These are phyloP conservation scores for Auanema sp. DNA, from an alignment of 2,888 invertebrate genomes.

Conservation along the genomic window DNA sequence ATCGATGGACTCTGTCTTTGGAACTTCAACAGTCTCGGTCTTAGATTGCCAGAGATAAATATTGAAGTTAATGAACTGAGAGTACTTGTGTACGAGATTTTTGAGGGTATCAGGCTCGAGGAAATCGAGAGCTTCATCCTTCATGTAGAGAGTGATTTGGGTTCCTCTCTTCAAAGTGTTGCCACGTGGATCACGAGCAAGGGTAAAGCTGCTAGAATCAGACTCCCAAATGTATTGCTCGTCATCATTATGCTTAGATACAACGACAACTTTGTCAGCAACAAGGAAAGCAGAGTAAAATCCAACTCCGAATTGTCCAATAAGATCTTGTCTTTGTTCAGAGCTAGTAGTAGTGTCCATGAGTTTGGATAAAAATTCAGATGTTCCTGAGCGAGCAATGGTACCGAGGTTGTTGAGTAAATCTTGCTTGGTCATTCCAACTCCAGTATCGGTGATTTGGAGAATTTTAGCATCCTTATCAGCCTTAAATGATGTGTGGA, in stretches of 20 bases:
- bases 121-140: constrained; percentile 95
- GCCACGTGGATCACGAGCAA: constrained; percentile 87
- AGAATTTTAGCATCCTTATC: constrained; percentile 88
- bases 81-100: constrained; percentile 91
- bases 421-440: constrained; percentile 85
- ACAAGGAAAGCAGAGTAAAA: constrained; percentile 98
- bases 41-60: constrained; percentile 81
- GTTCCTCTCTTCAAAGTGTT: constrained; percentile 87
- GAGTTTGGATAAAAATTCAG: constrained; percentile 62
- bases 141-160: constrained; percentile 78
- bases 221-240: constrained; percentile 97
- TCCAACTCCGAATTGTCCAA: constrained; percentile 95
- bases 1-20: constrained; percentile 71
- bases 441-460: constrained; percentile 92
- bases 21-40: constrained; percentile 69
- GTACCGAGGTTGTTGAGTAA: constrained; percentile 94
- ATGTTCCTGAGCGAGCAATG: constrained; percentile 74
- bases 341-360: constrained; percentile 55
- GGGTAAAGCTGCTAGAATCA: constrained; percentile 84
- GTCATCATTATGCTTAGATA: constrained; percentile 90
- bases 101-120: constrained; percentile 87
- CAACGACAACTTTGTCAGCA: constrained; percentile 91
- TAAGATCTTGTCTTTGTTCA: constrained; percentile 76
- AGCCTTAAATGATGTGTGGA: constrained; percentile 68
- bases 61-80: constrained; percentile 96